Conservation (phyloP, 2,888 invertebrate species). For the Himalopsyche kuldschensis region DNA sequence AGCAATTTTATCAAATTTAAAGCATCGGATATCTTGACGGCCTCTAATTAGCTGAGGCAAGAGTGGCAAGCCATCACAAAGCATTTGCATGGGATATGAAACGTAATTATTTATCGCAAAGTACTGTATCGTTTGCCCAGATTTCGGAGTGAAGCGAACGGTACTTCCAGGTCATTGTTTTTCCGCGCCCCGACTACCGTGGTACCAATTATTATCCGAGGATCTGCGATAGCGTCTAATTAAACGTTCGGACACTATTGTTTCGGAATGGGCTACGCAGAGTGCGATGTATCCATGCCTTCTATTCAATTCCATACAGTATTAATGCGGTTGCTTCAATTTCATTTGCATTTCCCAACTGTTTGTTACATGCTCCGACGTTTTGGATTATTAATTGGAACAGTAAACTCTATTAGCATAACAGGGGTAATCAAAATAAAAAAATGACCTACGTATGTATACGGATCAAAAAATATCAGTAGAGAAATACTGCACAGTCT, state of each 20-base stretch:
- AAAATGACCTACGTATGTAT: too few relatives aligned
- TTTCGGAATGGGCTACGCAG: constrained; percentile 8
- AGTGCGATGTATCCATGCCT: constrained; percentile 5
- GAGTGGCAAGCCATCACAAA: not conserved
- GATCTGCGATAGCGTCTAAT: not conserved
- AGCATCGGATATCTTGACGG: not conserved
- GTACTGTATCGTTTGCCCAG: not conserved
- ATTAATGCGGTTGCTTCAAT: constrained; percentile 13
- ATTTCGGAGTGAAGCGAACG: constrained; percentile 16
- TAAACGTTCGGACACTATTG: constrained; percentile 13
- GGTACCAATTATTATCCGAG: not conserved
- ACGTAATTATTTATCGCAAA: not conserved
- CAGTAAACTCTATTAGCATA: not conserved
- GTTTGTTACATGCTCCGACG: not conserved
- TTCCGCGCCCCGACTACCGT: constrained; percentile 21
- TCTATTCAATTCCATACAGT: not conserved
- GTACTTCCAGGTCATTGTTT: constrained; percentile 28
- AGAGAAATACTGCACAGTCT: too few relatives aligned
- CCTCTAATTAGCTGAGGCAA: not conserved
- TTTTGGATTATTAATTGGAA: not conserved
- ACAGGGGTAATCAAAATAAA: not conserved
- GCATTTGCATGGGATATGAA: not conserved
- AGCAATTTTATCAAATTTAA: not conserved
- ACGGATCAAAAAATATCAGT: too few relatives aligned
- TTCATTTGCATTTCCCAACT: constrained; percentile 18